Percentiles rank a stretch among this genome's conserved stretches.
These are phyloP conservation scores for Zootermopsis nevadensis DNA, from an alignment of 2,888 invertebrate species.

Conservation along the genomic window DNA sequence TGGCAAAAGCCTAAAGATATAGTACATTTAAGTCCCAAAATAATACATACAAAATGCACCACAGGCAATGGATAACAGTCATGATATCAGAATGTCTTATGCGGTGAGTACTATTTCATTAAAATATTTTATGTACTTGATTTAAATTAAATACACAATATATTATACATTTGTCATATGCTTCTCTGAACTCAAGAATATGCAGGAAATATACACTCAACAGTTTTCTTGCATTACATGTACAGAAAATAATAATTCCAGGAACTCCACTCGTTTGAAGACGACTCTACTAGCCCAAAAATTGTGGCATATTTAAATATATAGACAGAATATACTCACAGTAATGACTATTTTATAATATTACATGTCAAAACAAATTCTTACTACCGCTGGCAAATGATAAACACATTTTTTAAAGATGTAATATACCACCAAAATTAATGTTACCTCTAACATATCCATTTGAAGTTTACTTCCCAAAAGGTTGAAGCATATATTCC, in stretches of 20 bases:
- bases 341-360: background rate
- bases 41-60: too few species aligned
- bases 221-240: background rate
- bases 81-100: too few species aligned
- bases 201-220: background rate
- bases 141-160: too few species aligned
- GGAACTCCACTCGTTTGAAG: background rate
- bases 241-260: background rate
- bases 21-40: too few species aligned
- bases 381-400: conserved; percentile 8
- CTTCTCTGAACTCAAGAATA: background rate
- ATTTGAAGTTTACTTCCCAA: background rate
- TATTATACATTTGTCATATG: background rate
- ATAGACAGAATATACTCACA: background rate
- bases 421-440: background rate
- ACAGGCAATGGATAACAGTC: too few species aligned
- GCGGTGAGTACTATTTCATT: too few species aligned
- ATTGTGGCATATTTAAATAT: background rate
- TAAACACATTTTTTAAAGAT: background rate
- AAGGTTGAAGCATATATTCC: background rate
- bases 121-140: too few species aligned
- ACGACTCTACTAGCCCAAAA: background rate
- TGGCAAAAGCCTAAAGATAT: too few species aligned
- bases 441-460: background rate
- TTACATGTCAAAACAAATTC: background rate